phyloP scores from a whole-genome alignment of 2,797 vertebrate species.

The Chaetophractus vellerosus region DNA sequence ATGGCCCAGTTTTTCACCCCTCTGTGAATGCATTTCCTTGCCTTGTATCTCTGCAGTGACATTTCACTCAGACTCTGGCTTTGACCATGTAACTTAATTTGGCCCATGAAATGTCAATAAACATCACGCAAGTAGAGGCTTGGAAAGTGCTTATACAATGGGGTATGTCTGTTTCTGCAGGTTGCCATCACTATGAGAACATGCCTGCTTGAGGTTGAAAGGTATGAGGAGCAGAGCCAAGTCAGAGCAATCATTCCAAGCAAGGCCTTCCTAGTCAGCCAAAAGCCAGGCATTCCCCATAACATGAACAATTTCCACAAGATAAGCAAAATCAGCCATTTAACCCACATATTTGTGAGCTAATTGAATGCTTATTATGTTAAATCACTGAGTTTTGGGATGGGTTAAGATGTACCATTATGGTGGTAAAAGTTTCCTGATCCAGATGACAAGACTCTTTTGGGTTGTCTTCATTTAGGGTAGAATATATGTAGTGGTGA shows the following conservation, averaged over 20 bases:
- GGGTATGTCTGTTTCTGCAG: not conserved
- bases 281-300: not conserved
- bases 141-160: not conserved
- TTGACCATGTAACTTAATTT: not conserved
- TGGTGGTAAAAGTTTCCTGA: not conserved
- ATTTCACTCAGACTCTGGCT: not conserved
- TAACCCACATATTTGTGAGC: not conserved
- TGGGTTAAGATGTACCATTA: not conserved
- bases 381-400: not conserved
- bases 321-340: not conserved
- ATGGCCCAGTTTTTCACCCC: not conserved
- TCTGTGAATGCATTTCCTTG: not conserved
- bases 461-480: not conserved
- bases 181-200: not conserved
- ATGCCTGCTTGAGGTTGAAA: not conserved
- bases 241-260: not conserved
- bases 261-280: not conserved
- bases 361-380: slow-evolving; percentile 12
- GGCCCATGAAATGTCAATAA: not conserved
- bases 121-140: not conserved
- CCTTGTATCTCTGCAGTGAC: not conserved
- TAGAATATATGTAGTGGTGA: not conserved
- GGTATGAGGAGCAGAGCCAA: not conserved
- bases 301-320: not conserved
- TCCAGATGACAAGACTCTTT: not conserved